These are phyloP conservation scores for Avahi laniger DNA, from an alignment of 2,797 vertebrate species.

Conservation along the genomic window DNA sequence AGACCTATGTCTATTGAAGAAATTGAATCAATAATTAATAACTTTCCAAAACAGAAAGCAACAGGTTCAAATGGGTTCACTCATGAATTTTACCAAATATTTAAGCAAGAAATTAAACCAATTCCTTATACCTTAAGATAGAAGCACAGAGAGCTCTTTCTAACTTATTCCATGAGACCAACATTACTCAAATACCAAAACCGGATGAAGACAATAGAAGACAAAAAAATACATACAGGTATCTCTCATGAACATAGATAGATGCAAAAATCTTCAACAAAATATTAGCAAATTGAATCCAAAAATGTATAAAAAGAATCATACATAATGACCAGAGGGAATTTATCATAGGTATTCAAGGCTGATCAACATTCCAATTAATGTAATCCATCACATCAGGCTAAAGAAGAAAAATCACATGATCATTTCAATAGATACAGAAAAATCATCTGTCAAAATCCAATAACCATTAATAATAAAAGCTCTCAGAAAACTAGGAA, in stretches of 20 bases:
- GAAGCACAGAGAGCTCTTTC: not conserved
- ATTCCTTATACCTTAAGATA: not conserved
- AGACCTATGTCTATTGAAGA: not conserved
- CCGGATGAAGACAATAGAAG: not conserved
- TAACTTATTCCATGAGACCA: not conserved
- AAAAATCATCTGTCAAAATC: not conserved
- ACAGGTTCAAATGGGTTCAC: not conserved
- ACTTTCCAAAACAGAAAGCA: not conserved
- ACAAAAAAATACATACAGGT: not conserved
- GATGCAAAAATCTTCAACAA: not conserved
- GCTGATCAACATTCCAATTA: not conserved
- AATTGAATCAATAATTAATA: not conserved
- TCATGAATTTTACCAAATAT: not conserved
- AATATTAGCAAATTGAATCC: not conserved
- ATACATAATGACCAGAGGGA: not conserved
- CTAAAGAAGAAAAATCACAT: not conserved
- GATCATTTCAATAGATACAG: not conserved
- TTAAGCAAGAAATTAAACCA: not conserved
- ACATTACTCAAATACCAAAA: not conserved
- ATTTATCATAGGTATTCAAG: not conserved
- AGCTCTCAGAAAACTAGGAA: not conserved
- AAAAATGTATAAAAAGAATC: not conserved
- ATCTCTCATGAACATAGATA: too few species aligned
- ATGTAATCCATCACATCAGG: not conserved
- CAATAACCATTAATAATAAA: not conserved